Base-by-base conservation (phyloP, 2,797 vertebrate species). In the Acrocephalus scirpaceus region DNA sequence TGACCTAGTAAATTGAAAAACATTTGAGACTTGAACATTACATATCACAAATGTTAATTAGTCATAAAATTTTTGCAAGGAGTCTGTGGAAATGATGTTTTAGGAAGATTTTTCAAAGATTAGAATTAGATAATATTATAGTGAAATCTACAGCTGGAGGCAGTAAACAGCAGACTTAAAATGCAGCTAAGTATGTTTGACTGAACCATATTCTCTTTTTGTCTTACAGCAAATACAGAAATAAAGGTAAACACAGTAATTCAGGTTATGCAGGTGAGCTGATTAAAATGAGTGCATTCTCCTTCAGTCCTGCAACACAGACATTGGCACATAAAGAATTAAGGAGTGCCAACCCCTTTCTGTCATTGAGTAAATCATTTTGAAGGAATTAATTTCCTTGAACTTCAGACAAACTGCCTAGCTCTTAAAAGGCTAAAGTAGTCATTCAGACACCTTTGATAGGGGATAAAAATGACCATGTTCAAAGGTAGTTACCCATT, bases 401-500 rank as follows among this genome's bases (percentile, higher is more conserved):
- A 82, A 79, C 38, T 91, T 89, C 64, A 76, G 45, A 54, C 45
- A 77, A 91, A 27, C 13, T 82, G 27, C 30, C 32, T 73, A 66
- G 60, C 38, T 53, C 45, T 86, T 73, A 64, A 82, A 86, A 93
- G 23, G n/a, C 38, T 92, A 20, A 79, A 62, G 21, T 38, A 77
- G 64, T 67, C 72, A 83, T 80, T 71, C 26, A 80, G 57, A 5
- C 10, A 74, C 32, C 57, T 77, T 89, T 90, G 74, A 86, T n/a
- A 74, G 14, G 10, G 20, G 14, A 77, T 79, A 77, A 88, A 94
- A 95, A 90, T 80, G 19, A 71, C 45, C 22, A 32, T 7, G 10
- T 80, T 91, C 32, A 80, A 70, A 83, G 69, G 30, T 48, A 85
- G 19, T 91, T 87, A 91, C 40, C 48, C 29, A 7, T 65, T 58